Evolutionary conservation across 2,113 vertebrate species (phyloP), one percentile per base, ranked within the genome.

Genomic region (Synodontis membranacea): DNA sequence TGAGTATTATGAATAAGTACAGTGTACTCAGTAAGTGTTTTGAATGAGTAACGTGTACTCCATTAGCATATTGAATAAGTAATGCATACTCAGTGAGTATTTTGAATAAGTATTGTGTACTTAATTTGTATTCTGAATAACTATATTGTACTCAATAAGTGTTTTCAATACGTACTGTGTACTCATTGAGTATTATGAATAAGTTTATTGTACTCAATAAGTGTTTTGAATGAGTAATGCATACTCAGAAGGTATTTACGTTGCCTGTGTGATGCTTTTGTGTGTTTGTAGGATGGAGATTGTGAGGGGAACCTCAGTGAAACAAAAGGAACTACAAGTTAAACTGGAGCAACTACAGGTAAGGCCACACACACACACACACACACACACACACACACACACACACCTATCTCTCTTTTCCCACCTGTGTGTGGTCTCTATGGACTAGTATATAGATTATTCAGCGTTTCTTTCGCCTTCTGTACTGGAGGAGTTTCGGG

Each of bases 261-360:
- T 28, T 34, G 48, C 34, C n/a, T 78, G 28, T 78, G 37, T n/a
- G 39, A 1, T 39, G 62, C 75, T 34, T 68, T 50, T 23, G 54
- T 56, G 39, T 79, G 31, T 81, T 12, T 44, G 2, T n/a, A 91
- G 91, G 82, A 68, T 91, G 74, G 89, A 89, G 79, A 88, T 86
- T 19, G 62, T 90, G 11, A 90, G 87, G 37, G 87, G 82, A 12
- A 75, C 81, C 5, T 72, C 66, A 54, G 56, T 89, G 44, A 90
- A 91, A 83, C 86, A 72, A 42, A 88, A 84, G 31, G 87, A 91
- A 66, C 79, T 91, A 60, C 82, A 89, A 19, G 52, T 68, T 19
- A 91, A 83, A 72, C 62, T 90, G 50, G 54, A 83, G 37, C 62
- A 84, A 23, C 74, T 91, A 68, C 82, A 91, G 88, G 91, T 91